Evolutionary conservation across 2,113 vertebrate genomes (phyloP), one percentile per base, ranked within the genome.

Genomic region (Myrmecobius fasciatus): DNA sequence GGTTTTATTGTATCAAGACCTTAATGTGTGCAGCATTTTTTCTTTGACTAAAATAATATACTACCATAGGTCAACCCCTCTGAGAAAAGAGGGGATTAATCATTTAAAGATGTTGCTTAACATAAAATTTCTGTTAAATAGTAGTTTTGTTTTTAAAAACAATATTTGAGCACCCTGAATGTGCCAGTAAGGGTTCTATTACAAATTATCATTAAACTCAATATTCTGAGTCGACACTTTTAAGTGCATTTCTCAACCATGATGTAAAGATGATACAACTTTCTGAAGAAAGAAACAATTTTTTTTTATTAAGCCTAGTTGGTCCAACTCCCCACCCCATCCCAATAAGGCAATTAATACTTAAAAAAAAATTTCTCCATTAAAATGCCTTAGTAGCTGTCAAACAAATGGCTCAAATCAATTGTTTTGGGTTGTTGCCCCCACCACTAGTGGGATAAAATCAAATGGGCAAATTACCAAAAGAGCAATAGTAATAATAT

Each of bases 81-180:
- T 0, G 97, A 98, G 96, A 90, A 91, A 88, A 97, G 96, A 97
- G 92, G 96, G 89, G 93, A 95, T 95, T 96, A 98, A 98, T 97
- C 96, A 96, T 93, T 96, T 97, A 96, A 98, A 98, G 96, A 98
- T 97, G 96, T 97, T 97, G 96, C 94, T 93, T 92, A 91, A 94
- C 92, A 49, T 89, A 17, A 93, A 75, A 83, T 96, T 75, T 91
- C 93, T 46, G 51, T 49, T 91, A 24, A 96, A 96, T 98, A 98
- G 94, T 56, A 94, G 11, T 14, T 25, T 0, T 96, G 96, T 96
- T 98, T 98, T 96, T 31, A 93, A 96, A 97, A 98, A 51, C 93
- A 97, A 96, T 97, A 95, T 98, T 98, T 97, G 96, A 98, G 91
- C 95, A 96, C 90, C 31, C 47, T 83, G 95, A 93, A 93, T 94